Conservation (phyloP, 2,888 invertebrate species). For the Rosalia funebris region DNA sequence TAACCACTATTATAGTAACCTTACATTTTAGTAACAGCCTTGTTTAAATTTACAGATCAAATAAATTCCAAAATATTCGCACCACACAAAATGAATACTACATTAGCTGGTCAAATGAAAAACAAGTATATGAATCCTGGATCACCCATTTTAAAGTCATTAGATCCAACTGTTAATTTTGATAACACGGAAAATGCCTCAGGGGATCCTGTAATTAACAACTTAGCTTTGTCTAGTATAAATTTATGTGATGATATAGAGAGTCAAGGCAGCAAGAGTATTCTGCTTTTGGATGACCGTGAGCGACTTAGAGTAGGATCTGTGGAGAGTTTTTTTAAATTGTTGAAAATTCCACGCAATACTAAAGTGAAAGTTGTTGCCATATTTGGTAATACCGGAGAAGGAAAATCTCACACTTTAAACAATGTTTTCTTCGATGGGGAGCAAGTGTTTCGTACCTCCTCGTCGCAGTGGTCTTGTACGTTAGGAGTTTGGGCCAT, state of each 20-base stretch:
- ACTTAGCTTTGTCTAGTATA: constrained; percentile 40
- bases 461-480: constrained; percentile 75
- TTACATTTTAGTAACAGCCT: neutral
- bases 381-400: constrained; percentile 86
- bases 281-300: constrained; percentile 71
- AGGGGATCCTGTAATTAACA: constrained; percentile 14
- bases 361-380: constrained; percentile 80
- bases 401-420: constrained; percentile 83
- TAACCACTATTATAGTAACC: neutral
- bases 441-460: constrained; percentile 72
- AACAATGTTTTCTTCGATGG: constrained; percentile 77
- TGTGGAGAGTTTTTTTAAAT: constrained; percentile 67
- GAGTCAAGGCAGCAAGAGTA: constrained; percentile 58
- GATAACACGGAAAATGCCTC: constrained; percentile 22
- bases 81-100: constrained; percentile 37
- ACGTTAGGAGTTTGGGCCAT: constrained; percentile 84
- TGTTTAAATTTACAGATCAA: constrained; percentile 32
- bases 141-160: constrained; percentile 55
- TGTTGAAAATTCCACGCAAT: constrained; percentile 64
- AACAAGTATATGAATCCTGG: constrained; percentile 31
- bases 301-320: constrained; percentile 70
- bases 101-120: constrained; percentile 40
- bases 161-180: constrained; percentile 51
- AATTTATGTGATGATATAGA: constrained; percentile 44
- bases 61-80: constrained; percentile 33